These are phyloP conservation scores for Homalodisca vitripennis DNA, from an alignment of 1,140 invertebrate species.

Conservation along the genomic window DNA sequence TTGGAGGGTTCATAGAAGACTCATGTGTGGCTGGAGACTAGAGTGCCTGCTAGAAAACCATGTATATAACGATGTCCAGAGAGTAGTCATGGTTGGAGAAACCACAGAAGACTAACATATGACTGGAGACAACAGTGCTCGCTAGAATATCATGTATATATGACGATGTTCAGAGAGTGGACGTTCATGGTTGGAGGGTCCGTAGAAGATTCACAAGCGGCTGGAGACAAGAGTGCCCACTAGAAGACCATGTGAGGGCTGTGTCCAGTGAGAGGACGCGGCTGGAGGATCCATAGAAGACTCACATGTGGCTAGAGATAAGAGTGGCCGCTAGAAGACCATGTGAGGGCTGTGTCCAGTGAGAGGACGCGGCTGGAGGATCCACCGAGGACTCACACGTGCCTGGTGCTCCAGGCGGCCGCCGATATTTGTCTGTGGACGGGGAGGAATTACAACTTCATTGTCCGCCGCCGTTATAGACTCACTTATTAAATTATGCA, in stretches of 20 bases:
- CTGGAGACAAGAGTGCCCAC: neutral
- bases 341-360: neutral
- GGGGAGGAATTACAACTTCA: slow-evolving; percentile 29
- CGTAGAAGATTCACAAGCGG: neutral
- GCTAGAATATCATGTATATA: too few relatives aligned
- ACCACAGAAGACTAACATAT: too few relatives aligned
- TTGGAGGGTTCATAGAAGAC: too few relatives aligned
- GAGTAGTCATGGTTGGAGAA: too few relatives aligned
- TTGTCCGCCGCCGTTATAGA: slow-evolving; percentile 22
- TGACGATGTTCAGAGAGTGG: too few relatives aligned
- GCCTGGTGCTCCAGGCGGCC: neutral
- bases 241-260: neutral
- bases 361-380: neutral
- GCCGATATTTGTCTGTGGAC: slow-evolving; percentile 22
- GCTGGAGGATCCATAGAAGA: neutral
- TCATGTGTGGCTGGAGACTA: too few relatives aligned
- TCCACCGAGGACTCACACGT: neutral
- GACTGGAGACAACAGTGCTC: too few relatives aligned
- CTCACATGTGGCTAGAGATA: neutral
- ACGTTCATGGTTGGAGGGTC: too few relatives aligned
- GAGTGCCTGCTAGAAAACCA: too few relatives aligned
- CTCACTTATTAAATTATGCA: slow-evolving; percentile 31
- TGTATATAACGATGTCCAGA: too few relatives aligned
- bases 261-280: neutral
- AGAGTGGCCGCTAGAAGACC: neutral